Conservation (phyloP, 2,797 vertebrate species). For the Paguma larvata region DNA sequence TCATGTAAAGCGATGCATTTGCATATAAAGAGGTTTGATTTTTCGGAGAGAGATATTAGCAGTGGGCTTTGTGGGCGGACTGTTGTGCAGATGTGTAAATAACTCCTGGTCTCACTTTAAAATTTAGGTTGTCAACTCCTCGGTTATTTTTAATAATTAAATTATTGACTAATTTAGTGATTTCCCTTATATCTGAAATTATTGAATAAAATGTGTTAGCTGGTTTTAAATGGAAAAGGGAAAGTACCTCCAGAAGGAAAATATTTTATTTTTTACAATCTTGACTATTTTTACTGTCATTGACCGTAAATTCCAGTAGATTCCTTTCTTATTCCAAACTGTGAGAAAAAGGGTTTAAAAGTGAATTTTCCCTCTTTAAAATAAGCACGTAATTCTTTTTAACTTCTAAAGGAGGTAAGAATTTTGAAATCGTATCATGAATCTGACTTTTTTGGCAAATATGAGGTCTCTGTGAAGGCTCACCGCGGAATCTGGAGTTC, state of each 20-base stretch:
- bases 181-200: constrained; percentile 28
- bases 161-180: background rate
- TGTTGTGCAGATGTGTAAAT: background rate
- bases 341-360: constrained; percentile 30
- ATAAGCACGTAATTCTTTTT: constrained; percentile 5
- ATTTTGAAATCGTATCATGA: constrained; percentile 12
- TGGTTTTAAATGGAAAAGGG: background rate
- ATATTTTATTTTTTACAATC: background rate
- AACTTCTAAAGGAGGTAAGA: background rate
- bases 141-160: constrained; percentile 21
- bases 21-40: background rate
- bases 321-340: background rate
- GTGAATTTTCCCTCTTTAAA: constrained; percentile 2
- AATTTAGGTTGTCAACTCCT: constrained; percentile 1
- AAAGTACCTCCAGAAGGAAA: constrained; percentile 32
- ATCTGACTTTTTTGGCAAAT: background rate
- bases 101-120: background rate
- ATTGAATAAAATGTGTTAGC: background rate
- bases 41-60: constrained; percentile 13
- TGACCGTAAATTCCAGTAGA: background rate
- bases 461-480: background rate
- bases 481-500: background rate
- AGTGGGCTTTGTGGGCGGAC: background rate
- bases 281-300: background rate
- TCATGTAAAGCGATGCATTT: background rate